Conservation (phyloP, 2,113 vertebrate genomes). For the Gobiocypris rarus region DNA sequence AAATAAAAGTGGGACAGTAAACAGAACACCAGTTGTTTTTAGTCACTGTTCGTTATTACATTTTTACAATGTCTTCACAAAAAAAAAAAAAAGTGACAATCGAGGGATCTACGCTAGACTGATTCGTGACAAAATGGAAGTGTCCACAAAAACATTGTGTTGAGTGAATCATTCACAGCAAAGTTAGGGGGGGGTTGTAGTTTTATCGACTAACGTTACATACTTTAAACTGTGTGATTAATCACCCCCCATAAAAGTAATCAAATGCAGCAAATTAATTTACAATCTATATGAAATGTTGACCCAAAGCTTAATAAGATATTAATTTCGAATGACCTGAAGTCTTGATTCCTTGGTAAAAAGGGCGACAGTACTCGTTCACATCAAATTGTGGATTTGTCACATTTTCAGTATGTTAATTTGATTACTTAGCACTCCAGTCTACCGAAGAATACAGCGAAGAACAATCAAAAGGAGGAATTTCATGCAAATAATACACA, state of each 20-base stretch:
- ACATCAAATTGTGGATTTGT: conserved; percentile 3
- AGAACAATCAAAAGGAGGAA: conserved; percentile 38
- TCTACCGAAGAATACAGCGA: conserved; percentile 56
- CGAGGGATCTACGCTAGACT: conserved; percentile 39
- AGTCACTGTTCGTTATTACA: conserved; percentile 67
- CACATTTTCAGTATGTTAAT: conserved; percentile 36
- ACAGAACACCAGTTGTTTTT: conserved; percentile 49
- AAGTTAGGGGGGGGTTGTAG: neutral
- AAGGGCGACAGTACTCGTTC: neutral
- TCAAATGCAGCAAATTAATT: neutral
- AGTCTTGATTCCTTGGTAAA: neutral
- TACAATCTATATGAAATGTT: neutral
- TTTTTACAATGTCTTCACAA: conserved; percentile 46
- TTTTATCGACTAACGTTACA: neutral
- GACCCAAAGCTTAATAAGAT: neutral
- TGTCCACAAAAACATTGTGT: conserved; percentile 23
- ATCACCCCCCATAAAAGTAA: neutral
- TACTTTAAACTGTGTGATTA: neutral
- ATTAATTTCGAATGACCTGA: neutral
- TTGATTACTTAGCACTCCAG: conserved; percentile 61
- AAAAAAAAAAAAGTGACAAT: conserved; percentile 60
- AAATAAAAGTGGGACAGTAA: conserved; percentile 66
- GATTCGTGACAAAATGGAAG: conserved; percentile 43
- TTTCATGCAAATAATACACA: conserved; percentile 59
- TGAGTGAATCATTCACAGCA: neutral